Base-by-base conservation (phyloP, 1,140 invertebrate genomes). In the Eciton burchellii region DNA sequence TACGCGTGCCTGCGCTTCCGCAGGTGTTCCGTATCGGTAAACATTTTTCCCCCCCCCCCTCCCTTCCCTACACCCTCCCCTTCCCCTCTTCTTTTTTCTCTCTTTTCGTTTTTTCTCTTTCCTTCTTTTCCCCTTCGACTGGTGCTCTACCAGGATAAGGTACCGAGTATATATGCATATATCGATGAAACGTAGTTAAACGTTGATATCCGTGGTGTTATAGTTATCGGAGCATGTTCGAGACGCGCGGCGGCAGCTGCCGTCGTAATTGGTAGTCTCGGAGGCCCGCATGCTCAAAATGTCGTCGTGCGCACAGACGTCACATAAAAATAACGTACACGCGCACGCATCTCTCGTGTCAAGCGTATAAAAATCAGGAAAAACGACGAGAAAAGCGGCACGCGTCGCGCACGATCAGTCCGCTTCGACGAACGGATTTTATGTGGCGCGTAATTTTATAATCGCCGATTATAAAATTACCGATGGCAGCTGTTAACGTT, bases 251-350 rank as follows among this genome's bases (percentile, higher is more conserved):
- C 71, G 81, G 88, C 91, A 91, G 89, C 91, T 91, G 91, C 88
- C 84, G 89, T 89, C 89, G 82, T 92, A 92, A 92, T 92, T 91
- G 90, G 89, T 91, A 92, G 86, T 87, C 89, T 87, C 84, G 82
- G 74, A 88, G 73, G 88, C 89, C 89, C 90, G 89, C 90, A 91
- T 91, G 86, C 82, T 86, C 84, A 66, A 81, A 86, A 82, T 91
- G 90, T 92, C 90, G 88, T 90, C 89, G 81, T 81, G 73, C 35
- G 6, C 35, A 35, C 35, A 3, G n/a, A n/a, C 35, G 35, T 35
- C 35, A 35, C 35, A 35, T 6, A 35, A 35, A 35, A 35, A 35
- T 35, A n/a, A n/a, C n/a, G n/a, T n/a, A n/a, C n/a, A 35, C 35
- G 6, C 35, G 6, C 6, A 35, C 35, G 35, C 85, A 90, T 89